Base-by-base conservation (phyloP, 2,888 invertebrate species). In the Rhabditoides inermis region DNA sequence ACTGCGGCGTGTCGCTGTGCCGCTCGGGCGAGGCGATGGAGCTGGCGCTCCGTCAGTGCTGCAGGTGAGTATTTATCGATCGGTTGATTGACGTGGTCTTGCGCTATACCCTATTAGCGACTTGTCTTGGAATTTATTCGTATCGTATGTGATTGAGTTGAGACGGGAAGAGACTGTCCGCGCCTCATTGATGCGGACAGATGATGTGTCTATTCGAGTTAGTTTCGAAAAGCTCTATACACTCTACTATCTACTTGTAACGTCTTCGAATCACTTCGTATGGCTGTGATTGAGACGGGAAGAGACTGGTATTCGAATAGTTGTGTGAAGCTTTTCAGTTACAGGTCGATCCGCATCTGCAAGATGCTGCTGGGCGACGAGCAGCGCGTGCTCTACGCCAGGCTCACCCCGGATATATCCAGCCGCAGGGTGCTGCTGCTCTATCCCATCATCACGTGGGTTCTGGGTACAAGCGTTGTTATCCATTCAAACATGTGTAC, bases 1-100 rank as follows among this genome's bases (percentile, higher is more conserved):
- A 98, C 79, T 98, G 95, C 78, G 98, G 98, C 2, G 94, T 98
- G 6, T 91, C 92, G 55, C 91, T 98, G 73, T 91, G 98, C 41
- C 83, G 83, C 61, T 81, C 81, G 75, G 83, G 82, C 10, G 91
- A 92, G 76, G 90, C 90, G n/a, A 92, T 92, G 91, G 91, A 92
- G 77, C 79, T 81, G 60, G 82, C 82, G 4, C 67, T 82, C 41
- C 82, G 95, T 36, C 95, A 98, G 77, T 99, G 98, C 78, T 98
- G 98, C 78, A 84, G 95, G 3, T 92, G 32, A 53, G 59, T 3
- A 15, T n/a, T 22, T 47, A 49, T 2, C 2, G 15, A 49, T 32
- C 15, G 10, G 15, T 15, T 7, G 15, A 12, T 12, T 7, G 32
- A 32, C 15, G 15, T 7, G 32, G 15, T 32, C 7, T n/a, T 6